Conservation (phyloP, 2,888 invertebrate genomes). For the Galeopsomyia nigrocyanea region DNA sequence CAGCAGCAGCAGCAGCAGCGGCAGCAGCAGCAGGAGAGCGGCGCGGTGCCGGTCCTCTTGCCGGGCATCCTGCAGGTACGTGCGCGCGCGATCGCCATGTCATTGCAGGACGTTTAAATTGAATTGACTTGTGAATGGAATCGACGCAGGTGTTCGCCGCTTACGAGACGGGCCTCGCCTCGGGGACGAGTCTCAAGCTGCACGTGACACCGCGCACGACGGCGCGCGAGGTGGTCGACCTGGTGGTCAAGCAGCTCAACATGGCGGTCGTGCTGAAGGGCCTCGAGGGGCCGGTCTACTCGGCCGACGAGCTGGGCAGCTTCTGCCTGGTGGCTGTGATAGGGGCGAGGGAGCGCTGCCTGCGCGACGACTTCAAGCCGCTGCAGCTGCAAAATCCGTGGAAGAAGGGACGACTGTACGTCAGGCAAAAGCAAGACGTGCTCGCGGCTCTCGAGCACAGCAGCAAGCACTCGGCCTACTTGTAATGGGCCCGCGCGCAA, state of each 20-base stretch:
- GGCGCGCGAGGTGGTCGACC: constrained; percentile 93
- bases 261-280: constrained; percentile 91
- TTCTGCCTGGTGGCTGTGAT: constrained; percentile 97
- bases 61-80: constrained; percentile 78
- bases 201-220: constrained; percentile 95
- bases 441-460: constrained; percentile 90
- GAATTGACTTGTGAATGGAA: constrained; percentile 49
- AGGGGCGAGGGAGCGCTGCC: constrained; percentile 92
- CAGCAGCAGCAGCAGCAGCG: not conserved
- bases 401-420: constrained; percentile 94
- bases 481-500: constrained; percentile 56
- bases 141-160: constrained; percentile 91
- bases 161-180: constrained; percentile 94
- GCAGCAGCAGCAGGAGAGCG: constrained; percentile 32
- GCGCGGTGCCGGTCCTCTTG: constrained; percentile 54
- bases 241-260: constrained; percentile 95
- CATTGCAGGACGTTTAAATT: too few species aligned
- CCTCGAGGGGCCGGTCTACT: constrained; percentile 88
- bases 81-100: constrained; percentile 21
- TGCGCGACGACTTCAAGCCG: constrained; percentile 94
- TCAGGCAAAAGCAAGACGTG: constrained; percentile 91
- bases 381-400: constrained; percentile 95
- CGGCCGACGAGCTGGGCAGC: constrained; percentile 85
- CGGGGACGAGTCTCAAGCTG: constrained; percentile 92
- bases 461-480: constrained; percentile 81